These are phyloP conservation scores for Cyrtonyx montezumae DNA, from an alignment of 2,113 vertebrate species.

Conservation along the genomic window DNA sequence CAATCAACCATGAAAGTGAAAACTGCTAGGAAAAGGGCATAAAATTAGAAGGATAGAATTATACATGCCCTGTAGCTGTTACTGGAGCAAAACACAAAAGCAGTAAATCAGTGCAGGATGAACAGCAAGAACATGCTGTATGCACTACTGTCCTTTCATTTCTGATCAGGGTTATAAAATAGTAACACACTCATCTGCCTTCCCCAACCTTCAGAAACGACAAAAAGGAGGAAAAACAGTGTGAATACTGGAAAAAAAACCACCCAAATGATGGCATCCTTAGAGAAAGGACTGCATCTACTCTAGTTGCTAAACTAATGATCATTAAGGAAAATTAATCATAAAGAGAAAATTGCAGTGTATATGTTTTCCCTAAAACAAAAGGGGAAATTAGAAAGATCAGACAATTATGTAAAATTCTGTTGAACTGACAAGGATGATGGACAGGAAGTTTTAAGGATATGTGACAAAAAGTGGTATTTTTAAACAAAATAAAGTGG, in stretches of 20 bases:
- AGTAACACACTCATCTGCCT: background rate
- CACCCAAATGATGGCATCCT: background rate
- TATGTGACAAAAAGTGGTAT: background rate
- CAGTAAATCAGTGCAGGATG: background rate
- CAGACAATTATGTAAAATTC: background rate
- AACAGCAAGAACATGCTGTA: background rate
- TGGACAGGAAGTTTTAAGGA: background rate
- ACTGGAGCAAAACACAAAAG: background rate
- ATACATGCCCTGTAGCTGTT: background rate
- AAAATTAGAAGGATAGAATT: background rate
- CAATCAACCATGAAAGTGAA: background rate
- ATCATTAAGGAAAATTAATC: background rate
- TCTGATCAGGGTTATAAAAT: background rate
- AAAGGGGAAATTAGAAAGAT: background rate
- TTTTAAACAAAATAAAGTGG: background rate
- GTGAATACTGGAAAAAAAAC: background rate
- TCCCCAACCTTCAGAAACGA: background rate
- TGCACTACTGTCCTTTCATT: rapidly evolving
- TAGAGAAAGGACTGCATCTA: background rate
- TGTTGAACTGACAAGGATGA: background rate
- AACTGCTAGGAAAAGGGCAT: background rate
- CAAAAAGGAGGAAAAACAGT: background rate
- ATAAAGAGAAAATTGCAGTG: background rate
- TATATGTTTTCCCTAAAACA: background rate
- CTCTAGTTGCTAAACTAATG: background rate